Percentiles rank a stretch among this genome's conserved stretches.
phyloP scores from a whole-genome alignment of 2,113 vertebrate species.

The Xerus inauris region DNA sequence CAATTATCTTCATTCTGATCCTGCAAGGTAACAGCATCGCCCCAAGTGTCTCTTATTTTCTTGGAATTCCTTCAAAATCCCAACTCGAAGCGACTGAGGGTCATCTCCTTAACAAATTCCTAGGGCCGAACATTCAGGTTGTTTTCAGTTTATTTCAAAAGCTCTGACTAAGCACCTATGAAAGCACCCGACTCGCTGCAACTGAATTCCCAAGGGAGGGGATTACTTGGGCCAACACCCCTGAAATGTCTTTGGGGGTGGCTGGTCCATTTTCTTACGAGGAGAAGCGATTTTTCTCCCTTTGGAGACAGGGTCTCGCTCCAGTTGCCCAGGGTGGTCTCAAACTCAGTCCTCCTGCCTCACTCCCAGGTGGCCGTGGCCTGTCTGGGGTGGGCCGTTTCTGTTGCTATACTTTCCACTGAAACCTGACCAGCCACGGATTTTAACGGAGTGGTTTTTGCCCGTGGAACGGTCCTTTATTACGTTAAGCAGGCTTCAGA shows the following conservation, averaged over 20 bases:
- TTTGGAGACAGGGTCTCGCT: neutral
- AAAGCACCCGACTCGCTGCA: too few relatives aligned
- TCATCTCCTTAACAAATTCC: neutral
- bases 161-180: neutral
- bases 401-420: neutral
- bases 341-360: neutral
- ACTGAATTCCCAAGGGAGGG: too few relatives aligned
- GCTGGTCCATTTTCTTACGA: too few relatives aligned
- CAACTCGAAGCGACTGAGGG: neutral
- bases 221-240: too few relatives aligned
- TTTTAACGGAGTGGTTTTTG: neutral
- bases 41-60: too few relatives aligned
- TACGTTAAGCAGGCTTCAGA: accelerated
- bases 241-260: neutral
- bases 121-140: neutral
- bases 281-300: neutral
- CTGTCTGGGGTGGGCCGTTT: accelerated
- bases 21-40: too few relatives aligned
- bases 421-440: accelerated
- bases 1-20: neutral
- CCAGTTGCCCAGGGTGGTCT: neutral
- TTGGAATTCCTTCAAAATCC: neutral
- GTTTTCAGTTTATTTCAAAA: neutral
- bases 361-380: neutral
- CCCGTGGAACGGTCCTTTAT: neutral